Percentiles rank a stretch among this genome's conserved stretches.
These are phyloP conservation scores for Capitella teleta DNA, from an alignment of 1,140 invertebrate genomes.

Conservation along the genomic window DNA sequence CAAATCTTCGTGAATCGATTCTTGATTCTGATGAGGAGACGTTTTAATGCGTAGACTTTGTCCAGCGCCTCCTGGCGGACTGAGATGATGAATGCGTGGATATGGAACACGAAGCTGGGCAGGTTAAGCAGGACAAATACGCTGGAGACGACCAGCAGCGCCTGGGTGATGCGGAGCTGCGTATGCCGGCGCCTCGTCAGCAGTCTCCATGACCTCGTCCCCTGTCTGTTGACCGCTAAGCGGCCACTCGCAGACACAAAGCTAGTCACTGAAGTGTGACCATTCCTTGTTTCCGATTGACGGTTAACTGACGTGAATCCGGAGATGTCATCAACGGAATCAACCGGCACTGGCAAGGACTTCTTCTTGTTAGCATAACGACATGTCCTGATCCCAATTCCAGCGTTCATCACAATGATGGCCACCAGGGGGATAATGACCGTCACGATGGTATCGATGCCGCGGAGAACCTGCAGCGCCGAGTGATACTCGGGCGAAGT, in stretches of 20 bases:
- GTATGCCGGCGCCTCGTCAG: constrained; percentile 30
- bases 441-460: constrained; percentile 56
- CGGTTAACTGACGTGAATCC: not conserved
- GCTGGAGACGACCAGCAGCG: constrained; percentile 64
- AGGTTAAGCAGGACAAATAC: constrained; percentile 66
- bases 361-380: constrained; percentile 42
- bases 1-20: too few species aligned
- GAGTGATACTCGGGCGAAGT: constrained; percentile 27
- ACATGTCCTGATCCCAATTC: constrained; percentile 50
- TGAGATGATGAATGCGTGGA: constrained; percentile 20
- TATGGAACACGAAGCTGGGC: constrained; percentile 42
- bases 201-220: not conserved
- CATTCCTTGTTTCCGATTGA: not conserved
- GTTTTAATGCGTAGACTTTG: too few species aligned
- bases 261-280: not conserved
- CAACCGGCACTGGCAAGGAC: not conserved
- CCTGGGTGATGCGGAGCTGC: constrained; percentile 61
- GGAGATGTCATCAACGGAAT: not conserved
- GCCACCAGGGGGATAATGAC: constrained; percentile 57
- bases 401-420: constrained; percentile 58
- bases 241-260: not conserved
- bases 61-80: constrained; percentile 8
- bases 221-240: not conserved
- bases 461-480: constrained; percentile 51
- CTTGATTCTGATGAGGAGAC: too few species aligned